Evolutionary conservation across 2,797 vertebrate genomes (phyloP), one percentile per base, ranked within the genome.

Genomic region (Cryptoblepharus egeriae): DNA sequence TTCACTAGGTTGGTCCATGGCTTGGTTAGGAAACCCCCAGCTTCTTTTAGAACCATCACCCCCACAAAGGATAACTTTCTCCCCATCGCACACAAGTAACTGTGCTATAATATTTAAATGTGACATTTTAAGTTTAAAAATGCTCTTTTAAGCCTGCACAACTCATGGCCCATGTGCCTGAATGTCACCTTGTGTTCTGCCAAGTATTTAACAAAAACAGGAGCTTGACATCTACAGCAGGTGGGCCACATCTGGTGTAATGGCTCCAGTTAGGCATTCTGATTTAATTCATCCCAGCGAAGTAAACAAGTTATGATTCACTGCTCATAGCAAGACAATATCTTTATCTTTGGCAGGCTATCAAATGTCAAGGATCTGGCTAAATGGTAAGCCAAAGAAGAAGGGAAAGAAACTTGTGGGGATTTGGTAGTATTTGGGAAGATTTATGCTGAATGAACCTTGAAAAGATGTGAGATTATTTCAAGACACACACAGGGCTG

Each of bases 21-120:
- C 75, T 83, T 78, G 49, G 18, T 24, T 79, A 37, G 22, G 16
- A 73, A 79, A 49, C 37, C 32, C 58, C 52, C 65, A 70, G 58
- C 32, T 52, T 72, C 22, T n/a, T 79, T 65, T 3, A 52, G 28
- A 30, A 20, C 9, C 28, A 5, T 3, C 3, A n/a, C 15, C 28
- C 52, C 1, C 9, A 61, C 61, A 57, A 58, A 58, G 24, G 57
- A 58, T 22, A 58, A 49, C n/a, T 5, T 4, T 32, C 22, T 20
- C 10, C 7, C 16, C 22, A 26, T 20, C 16, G 39, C 60, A 60
- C 65, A 24, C 20, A 28, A 55, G 39, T 65, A 64, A 52, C 67
- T 35, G 16, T 55, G 28, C 35, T 78, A 32, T 65, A n/a, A 42
- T 26, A 2, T 28, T 45, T 78, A 52, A 52, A 52, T 52, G 15